Percentiles rank a stretch among this genome's conserved stretches.
Conservation (phyloP, 2,888 invertebrate species). For the Drosophila trichaetosa region DNA sequence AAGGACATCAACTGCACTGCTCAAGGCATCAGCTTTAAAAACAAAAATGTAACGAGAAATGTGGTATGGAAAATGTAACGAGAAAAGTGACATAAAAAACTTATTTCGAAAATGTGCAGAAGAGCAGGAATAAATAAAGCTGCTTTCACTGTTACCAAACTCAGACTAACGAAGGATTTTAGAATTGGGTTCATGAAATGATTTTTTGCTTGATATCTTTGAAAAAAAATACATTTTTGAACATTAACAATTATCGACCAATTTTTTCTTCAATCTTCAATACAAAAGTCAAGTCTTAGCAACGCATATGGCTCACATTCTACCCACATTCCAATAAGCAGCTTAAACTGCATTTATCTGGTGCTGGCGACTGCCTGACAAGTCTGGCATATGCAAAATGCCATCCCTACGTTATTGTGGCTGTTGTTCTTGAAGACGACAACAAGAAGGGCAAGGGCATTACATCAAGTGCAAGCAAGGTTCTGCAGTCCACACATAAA, state of each 20-base stretch:
- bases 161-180: background rate
- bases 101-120: background rate
- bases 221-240: background rate
- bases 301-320: background rate
- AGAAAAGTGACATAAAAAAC: background rate
- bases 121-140: background rate
- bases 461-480: constrained; percentile 64
- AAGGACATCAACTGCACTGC: constrained; percentile 40
- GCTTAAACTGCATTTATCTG: constrained; percentile 39
- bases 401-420: constrained; percentile 46
- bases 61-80: background rate
- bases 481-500: constrained; percentile 36
- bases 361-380: constrained; percentile 41
- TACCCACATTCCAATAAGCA: background rate
- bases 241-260: background rate
- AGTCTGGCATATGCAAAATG: constrained; percentile 69
- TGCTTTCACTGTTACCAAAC: background rate
- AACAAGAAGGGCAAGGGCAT: constrained; percentile 70
- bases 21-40: constrained; percentile 18
- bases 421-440: constrained; percentile 26
- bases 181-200: background rate
- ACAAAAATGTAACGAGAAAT: background rate
- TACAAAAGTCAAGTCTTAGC: background rate
- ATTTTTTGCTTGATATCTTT: background rate
- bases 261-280: background rate